A percentile compares a stretch with the other conserved stretches of the same genome.
Evolutionary conservation across 2,797 vertebrate species (phyloP).

Genomic region (Notamacropus eugenii): DNA sequence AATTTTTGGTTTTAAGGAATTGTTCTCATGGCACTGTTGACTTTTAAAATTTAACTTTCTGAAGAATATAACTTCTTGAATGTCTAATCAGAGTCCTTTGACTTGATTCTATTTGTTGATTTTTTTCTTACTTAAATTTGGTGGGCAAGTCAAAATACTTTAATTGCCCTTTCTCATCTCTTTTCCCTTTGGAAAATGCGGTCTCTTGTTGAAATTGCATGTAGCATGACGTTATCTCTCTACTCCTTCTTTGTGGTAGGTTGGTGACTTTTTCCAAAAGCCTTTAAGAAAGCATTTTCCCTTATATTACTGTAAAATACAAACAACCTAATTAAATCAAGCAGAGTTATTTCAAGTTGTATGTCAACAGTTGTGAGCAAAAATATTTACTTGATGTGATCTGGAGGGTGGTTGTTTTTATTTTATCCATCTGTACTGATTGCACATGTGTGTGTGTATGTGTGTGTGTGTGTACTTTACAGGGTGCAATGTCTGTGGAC

Average conservation of each 20-base stretch:
- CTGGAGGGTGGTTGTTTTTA: background rate
- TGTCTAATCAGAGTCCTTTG: constrained; percentile 51
- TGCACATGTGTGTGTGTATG: fast-evolving
- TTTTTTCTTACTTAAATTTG: constrained; percentile 37
- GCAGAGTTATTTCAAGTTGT: constrained; percentile 25
- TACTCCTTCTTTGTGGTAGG: background rate
- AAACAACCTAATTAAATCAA: constrained; percentile 29
- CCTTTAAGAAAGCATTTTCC: background rate
- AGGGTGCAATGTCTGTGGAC: constrained; percentile 99
- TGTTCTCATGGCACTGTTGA: background rate
- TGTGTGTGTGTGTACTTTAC: constrained; percentile 82
- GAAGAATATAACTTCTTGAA: constrained; percentile 21
- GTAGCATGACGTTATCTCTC: constrained; percentile 18
- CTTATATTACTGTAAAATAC: constrained; percentile 30
- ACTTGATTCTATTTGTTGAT: constrained; percentile 61
- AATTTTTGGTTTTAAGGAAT: background rate
- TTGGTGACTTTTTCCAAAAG: constrained; percentile 43
- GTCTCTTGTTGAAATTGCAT: constrained; percentile 40
- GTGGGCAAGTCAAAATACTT: constrained; percentile 50
- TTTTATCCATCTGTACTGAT: constrained; percentile 23
- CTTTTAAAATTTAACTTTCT: constrained; percentile 39
- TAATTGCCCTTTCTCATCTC: constrained; percentile 52
- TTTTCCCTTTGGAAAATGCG: constrained; percentile 54
- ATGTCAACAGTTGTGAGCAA: background rate
- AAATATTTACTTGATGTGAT: background rate